Conservation (phyloP, 1,140 invertebrate genomes). For the Bombus superbus region DNA sequence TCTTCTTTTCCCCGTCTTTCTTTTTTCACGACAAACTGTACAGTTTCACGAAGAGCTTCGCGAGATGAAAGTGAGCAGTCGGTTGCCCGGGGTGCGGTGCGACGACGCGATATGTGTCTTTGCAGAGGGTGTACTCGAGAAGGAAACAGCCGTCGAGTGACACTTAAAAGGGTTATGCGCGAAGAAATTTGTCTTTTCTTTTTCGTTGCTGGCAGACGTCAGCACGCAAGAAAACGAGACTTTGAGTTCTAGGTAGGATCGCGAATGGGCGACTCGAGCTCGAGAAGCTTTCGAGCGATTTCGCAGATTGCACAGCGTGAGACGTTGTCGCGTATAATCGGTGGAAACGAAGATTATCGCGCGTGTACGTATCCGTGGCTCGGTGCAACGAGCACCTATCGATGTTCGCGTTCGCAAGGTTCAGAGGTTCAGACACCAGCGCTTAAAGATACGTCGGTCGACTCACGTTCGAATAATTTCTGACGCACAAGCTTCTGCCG, state of each 20-base stretch:
- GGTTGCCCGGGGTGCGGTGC: background rate
- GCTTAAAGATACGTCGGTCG: too few species aligned
- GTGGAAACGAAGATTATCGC: too few species aligned
- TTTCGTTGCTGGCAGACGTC: background rate
- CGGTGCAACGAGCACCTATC: too few species aligned
- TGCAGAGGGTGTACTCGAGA: background rate
- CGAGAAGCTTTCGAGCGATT: fast-evolving
- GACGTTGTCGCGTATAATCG: too few species aligned
- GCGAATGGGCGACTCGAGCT: background rate
- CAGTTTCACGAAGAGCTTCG: background rate
- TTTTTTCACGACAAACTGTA: constrained; percentile 1
- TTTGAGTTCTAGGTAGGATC: background rate
- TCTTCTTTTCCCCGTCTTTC: background rate
- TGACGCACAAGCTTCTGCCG: too few species aligned
- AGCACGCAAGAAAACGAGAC: background rate
- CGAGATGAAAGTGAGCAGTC: background rate
- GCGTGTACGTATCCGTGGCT: too few species aligned
- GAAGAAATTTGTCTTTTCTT: background rate
- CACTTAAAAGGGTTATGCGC: background rate
- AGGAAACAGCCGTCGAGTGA: background rate
- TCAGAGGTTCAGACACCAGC: too few species aligned
- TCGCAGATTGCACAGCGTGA: background rate
- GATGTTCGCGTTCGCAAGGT: too few species aligned
- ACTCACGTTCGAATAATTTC: too few species aligned
- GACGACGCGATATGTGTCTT: background rate